A percentile compares a stretch with the other conserved stretches of the same genome.
Evolutionary conservation across 2,797 vertebrate species (phyloP).

Genomic region (Limosa lapponica): DNA sequence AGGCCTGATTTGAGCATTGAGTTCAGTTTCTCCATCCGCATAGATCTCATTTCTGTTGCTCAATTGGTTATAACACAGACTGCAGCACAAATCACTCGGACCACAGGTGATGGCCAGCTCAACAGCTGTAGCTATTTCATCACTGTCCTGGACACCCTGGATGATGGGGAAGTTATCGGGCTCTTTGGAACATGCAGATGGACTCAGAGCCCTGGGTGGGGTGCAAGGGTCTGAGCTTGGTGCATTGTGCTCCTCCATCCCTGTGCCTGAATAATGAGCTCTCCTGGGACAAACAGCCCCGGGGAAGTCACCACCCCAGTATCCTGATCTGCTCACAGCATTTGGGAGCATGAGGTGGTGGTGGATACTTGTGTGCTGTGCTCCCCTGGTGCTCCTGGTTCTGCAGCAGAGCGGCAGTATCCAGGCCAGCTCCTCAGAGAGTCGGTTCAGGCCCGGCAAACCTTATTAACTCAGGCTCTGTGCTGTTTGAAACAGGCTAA

Average conservation of each 20-base stretch:
- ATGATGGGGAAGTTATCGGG: not conserved
- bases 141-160: not conserved
- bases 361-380: not conserved
- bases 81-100: not conserved
- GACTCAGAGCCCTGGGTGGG: not conserved
- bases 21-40: not conserved
- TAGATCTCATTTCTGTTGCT: not conserved
- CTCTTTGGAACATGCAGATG: fast-evolving
- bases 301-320: not conserved
- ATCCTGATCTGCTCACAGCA: fast-evolving
- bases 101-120: not conserved
- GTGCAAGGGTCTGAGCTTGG: not conserved
- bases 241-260: not conserved
- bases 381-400: not conserved
- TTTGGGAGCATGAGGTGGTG: not conserved
- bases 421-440: conserved; percentile 3
- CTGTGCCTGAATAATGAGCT: not conserved
- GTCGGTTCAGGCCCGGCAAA: not conserved
- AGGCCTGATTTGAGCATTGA: not conserved
- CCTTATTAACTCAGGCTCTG: not conserved
- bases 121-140: not conserved
- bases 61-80: not conserved
- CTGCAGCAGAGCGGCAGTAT: not conserved
- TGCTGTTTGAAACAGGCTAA: not conserved
- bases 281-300: not conserved